Evolutionary conservation across 1,140 invertebrate species (phyloP).

Genomic region (Ladona fulva): DNA sequence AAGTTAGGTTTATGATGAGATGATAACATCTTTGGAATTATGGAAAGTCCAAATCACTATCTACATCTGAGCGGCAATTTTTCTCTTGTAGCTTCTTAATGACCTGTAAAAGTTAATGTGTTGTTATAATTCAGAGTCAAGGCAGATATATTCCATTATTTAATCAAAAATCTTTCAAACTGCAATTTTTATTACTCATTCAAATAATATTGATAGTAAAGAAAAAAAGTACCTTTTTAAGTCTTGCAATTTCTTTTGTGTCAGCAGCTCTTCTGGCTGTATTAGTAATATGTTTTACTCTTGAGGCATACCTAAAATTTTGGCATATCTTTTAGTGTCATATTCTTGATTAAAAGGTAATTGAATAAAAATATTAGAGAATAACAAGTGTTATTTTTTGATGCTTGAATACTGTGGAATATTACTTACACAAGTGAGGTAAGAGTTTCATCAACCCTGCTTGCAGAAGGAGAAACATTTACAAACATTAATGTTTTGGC

Average conservation of each 20-base stretch:
- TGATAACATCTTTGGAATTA: background rate
- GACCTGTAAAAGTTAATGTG: conserved; percentile 10
- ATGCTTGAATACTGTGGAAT: conserved; percentile 11
- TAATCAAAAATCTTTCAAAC: conserved; percentile 15
- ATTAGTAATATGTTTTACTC: conserved; percentile 45
- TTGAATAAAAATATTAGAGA: too few relatives aligned
- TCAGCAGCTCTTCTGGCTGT: conserved; percentile 40
- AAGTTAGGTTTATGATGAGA: too few relatives aligned
- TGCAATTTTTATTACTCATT: background rate
- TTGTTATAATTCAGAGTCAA: too few relatives aligned
- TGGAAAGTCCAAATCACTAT: background rate
- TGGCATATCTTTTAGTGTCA: background rate
- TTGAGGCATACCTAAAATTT: conserved; percentile 38
- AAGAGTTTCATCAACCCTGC: conserved; percentile 42
- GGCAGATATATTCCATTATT: background rate
- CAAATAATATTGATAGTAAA: too few relatives aligned
- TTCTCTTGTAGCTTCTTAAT: background rate
- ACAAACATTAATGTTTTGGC: conserved; percentile 50
- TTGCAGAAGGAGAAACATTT: conserved; percentile 43
- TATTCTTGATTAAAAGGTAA: conserved; percentile 10
- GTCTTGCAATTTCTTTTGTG: conserved; percentile 40
- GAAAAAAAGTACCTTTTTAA: conserved; percentile 36
- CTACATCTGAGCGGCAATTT: background rate
- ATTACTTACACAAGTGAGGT: conserved; percentile 39
- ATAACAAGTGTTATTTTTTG: too few relatives aligned